Evolutionary conservation across 2,888 invertebrate genomes (phyloP).

Genomic region (Orgyia antiqua): DNA sequence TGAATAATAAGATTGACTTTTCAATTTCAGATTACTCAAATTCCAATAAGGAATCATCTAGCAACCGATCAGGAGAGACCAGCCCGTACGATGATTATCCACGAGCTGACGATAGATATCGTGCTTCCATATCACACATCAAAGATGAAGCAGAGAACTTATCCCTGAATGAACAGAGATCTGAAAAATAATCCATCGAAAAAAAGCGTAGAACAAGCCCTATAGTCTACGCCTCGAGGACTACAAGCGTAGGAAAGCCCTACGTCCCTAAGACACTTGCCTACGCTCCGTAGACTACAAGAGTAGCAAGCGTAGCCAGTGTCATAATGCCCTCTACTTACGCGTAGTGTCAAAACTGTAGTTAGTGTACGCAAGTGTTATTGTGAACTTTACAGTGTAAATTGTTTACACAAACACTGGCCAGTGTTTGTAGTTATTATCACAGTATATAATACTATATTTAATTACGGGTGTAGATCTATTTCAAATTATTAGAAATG

Average conservation of each 20-base stretch:
- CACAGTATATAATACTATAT: constrained; percentile 36
- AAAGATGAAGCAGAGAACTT: constrained; percentile 74
- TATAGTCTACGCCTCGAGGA: not conserved
- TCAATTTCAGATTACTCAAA: constrained; percentile 50
- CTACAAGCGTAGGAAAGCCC: no score
- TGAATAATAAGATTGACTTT: no score
- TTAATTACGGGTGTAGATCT: constrained; percentile 73
- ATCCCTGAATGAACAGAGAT: constrained; percentile 71
- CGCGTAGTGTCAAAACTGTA: not conserved
- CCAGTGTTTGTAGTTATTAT: constrained; percentile 29
- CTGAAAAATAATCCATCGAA: constrained; percentile 56
- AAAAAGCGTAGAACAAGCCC: not conserved
- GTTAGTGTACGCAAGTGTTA: constrained; percentile 5
- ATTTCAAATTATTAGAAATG: constrained; percentile 59
- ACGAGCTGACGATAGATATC: constrained; percentile 59
- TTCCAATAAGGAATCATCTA: constrained; percentile 60
- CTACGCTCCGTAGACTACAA: not conserved
- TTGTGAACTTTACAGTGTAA: constrained; percentile 9
- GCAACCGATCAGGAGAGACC: constrained; percentile 63
- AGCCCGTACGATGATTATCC: constrained; percentile 70
- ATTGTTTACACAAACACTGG: constrained; percentile 20
- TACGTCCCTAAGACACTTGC: not conserved
- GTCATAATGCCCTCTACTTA: constrained; percentile 2
- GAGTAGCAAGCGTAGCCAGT: constrained; percentile 2
- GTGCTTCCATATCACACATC: constrained; percentile 62